These are phyloP conservation scores for Ondatra zibethicus DNA, from an alignment of 2,113 vertebrate genomes.

Conservation along the genomic window DNA sequence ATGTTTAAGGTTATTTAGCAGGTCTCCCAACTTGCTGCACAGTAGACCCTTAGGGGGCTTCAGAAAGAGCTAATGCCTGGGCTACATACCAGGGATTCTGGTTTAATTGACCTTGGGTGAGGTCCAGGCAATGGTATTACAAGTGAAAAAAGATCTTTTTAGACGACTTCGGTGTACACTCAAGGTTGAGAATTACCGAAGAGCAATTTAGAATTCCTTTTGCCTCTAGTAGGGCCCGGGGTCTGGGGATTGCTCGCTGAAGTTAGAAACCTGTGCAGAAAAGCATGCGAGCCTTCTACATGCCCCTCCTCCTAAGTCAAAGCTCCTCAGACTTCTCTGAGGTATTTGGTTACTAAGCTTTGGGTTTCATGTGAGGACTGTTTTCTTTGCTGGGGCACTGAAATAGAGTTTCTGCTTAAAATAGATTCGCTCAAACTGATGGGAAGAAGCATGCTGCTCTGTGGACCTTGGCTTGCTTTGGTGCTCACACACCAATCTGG, in stretches of 20 bases:
- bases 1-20: conserved; percentile 22
- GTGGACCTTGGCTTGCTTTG: background rate
- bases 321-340: background rate
- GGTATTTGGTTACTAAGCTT: background rate
- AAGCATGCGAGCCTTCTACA: background rate
- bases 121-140: conserved; percentile 9
- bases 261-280: background rate
- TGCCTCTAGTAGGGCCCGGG: background rate
- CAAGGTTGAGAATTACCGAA: conserved; percentile 24
- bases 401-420: background rate
- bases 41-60: conserved; percentile 24
- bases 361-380: background rate
- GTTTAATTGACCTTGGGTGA: background rate
- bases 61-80: background rate
- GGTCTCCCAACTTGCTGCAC: background rate
- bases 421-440: background rate
- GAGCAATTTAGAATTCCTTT: conserved; percentile 31
- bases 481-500: background rate
- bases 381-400: background rate
- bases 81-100: background rate
- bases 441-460: background rate
- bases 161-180: background rate
- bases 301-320: background rate
- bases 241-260: background rate
- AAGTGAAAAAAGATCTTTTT: conserved; percentile 27